Evolutionary conservation across 2,113 vertebrate species (phyloP).

Genomic region (Edolisoma coerulescens): DNA sequence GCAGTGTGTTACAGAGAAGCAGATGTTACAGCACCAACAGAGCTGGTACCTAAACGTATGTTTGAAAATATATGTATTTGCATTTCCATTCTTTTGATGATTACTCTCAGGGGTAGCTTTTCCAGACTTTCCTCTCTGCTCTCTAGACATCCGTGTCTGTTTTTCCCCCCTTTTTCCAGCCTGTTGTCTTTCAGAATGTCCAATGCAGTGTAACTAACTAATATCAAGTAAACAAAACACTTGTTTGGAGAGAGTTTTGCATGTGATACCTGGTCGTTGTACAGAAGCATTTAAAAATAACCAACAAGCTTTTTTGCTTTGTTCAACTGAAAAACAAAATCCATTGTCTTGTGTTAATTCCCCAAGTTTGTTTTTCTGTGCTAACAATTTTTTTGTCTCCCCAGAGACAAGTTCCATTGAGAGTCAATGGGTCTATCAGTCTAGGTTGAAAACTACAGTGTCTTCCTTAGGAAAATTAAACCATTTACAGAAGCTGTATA

Average conservation of each 20-base stretch:
- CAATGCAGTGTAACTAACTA: slow-evolving; percentile 38
- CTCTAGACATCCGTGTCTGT: background rate
- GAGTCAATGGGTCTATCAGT: background rate
- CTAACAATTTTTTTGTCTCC: background rate
- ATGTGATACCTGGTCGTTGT: background rate
- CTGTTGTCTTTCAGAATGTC: slow-evolving; percentile 21
- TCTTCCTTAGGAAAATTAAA: background rate
- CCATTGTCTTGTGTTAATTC: background rate
- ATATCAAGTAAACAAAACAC: background rate
- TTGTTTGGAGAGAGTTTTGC: background rate
- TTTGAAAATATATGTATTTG: slow-evolving; percentile 41
- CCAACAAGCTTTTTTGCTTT: background rate
- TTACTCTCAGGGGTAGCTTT: slow-evolving; percentile 3
- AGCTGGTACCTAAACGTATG: slow-evolving; percentile 77
- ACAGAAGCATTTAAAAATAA: background rate
- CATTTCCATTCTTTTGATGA: background rate
- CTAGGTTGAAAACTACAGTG: background rate
- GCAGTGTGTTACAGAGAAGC: slow-evolving; percentile 61
- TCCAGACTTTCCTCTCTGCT: slow-evolving; percentile 60
- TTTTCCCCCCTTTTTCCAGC: background rate
- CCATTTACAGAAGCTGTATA: background rate
- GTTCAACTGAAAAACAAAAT: background rate
- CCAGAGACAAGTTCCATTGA: background rate
- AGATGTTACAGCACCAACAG: slow-evolving; percentile 63
- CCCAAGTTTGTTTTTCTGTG: background rate